These are phyloP conservation scores for Calidris pygmaea DNA, from an alignment of 2,113 vertebrate genomes.

Conservation along the genomic window DNA sequence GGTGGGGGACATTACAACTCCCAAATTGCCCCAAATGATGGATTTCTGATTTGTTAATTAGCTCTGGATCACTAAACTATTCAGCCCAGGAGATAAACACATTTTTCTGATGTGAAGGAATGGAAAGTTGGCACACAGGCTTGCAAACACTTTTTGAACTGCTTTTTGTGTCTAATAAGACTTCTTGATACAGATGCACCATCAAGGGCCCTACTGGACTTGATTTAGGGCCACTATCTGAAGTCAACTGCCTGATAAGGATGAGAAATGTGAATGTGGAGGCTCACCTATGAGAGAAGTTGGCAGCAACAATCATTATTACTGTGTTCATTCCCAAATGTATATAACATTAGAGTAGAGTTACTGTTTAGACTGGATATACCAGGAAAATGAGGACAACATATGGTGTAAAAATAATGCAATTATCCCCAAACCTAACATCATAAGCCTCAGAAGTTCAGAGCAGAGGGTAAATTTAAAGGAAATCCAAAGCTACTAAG, in stretches of 20 bases:
- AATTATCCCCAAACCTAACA: neutral
- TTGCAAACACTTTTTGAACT: neutral
- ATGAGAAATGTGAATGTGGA: neutral
- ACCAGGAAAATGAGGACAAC: neutral
- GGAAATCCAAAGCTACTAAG: neutral
- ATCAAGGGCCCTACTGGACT: neutral
- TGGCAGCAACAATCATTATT: neutral
- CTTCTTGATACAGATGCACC: neutral
- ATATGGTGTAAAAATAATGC: neutral
- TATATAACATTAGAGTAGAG: neutral
- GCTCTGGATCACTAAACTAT: neutral
- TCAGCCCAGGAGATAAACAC: neutral
- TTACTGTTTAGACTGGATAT: neutral
- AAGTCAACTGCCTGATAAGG: neutral
- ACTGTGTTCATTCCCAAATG: neutral
- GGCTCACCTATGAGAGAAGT: neutral
- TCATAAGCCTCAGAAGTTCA: neutral
- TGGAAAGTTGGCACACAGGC: neutral
- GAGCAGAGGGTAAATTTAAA: neutral
- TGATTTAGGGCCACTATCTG: neutral
- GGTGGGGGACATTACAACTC: neutral
- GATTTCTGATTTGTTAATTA: constrained; percentile 40
- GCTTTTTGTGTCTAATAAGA: neutral
- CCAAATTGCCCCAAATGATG: neutral
- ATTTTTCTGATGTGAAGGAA: constrained; percentile 1